Percentiles rank a stretch among this genome's conserved stretches.
phyloP scores from a whole-genome alignment of 2,888 invertebrate genomes.

The Alsophila aescularia region DNA sequence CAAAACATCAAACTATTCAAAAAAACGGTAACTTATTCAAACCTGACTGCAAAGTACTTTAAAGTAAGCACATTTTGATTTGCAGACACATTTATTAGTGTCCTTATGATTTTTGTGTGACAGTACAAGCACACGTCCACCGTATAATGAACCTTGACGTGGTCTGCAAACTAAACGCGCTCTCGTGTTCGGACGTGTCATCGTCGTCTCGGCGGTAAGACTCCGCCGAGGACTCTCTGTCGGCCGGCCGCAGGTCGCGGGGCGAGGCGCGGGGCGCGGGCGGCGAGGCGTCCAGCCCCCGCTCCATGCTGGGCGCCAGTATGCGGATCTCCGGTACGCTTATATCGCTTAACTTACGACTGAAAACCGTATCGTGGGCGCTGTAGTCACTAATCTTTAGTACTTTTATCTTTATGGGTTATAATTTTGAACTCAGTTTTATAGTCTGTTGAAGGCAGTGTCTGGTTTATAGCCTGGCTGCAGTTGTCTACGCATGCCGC shows the following conservation, averaged over 20 bases:
- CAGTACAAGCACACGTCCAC: conserved; percentile 36
- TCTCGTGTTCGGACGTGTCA: conserved; percentile 80
- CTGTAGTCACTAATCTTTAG: conserved; percentile 1
- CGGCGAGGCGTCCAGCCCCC: conserved; percentile 86
- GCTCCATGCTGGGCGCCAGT: conserved; percentile 92
- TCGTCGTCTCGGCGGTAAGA: conserved; percentile 49
- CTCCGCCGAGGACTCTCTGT: conserved; percentile 28
- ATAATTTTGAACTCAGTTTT: background rate
- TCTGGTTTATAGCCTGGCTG: too few species aligned
- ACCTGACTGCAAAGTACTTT: too few species aligned
- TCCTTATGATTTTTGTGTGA: background rate
- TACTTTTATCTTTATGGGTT: background rate
- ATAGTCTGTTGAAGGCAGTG: too few species aligned
- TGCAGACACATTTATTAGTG: too few species aligned
- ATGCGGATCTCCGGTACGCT: conserved; percentile 92
- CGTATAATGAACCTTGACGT: conserved; percentile 67
- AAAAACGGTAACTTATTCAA: too few species aligned
- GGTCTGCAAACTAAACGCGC: conserved; percentile 80
- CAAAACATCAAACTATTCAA: too few species aligned
- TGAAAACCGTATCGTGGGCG: conserved; percentile 64
- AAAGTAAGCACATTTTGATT: too few species aligned
- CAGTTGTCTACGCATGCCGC: too few species aligned
- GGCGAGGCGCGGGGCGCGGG: conserved; percentile 40
- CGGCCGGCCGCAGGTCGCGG: conserved; percentile 28
- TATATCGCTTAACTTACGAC: conserved; percentile 89